These are phyloP conservation scores for Muscina levida DNA, from an alignment of 2,888 invertebrate genomes.

Conservation along the genomic window DNA sequence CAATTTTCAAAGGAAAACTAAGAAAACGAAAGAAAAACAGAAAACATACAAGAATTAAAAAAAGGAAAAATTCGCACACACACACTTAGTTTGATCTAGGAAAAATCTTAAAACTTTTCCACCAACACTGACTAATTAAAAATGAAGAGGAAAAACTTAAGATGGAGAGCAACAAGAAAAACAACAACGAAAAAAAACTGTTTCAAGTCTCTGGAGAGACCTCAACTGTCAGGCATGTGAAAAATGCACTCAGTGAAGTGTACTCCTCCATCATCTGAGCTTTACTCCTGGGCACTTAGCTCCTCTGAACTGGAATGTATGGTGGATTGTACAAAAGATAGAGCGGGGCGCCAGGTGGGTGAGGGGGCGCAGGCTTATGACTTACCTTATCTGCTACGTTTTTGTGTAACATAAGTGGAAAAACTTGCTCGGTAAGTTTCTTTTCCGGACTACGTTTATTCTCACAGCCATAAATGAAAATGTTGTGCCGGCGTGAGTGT, in stretches of 20 bases:
- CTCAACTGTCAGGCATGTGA: neutral
- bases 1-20: slow-evolving; percentile 96
- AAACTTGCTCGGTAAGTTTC: slow-evolving; percentile 93
- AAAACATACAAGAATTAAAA: slow-evolving; percentile 35
- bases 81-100: neutral
- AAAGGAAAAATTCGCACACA: slow-evolving; percentile 27
- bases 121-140: slow-evolving; percentile 1
- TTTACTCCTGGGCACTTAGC: too few relatives aligned
- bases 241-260: too few relatives aligned
- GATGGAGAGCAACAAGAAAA: too few relatives aligned
- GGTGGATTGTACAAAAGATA: too few relatives aligned
- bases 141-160: slow-evolving; percentile 6
- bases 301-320: too few relatives aligned
- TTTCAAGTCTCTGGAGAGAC: neutral
- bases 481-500: slow-evolving; percentile 96
- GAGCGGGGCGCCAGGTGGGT: neutral
- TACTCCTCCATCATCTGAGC: too few relatives aligned
- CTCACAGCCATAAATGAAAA: slow-evolving; percentile 98
- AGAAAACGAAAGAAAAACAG: slow-evolving; percentile 40
- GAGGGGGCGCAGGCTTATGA: too few relatives aligned
- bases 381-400: slow-evolving; percentile 92
- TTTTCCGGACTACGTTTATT: slow-evolving; percentile 89
- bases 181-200: neutral
- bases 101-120: slow-evolving; percentile 16
- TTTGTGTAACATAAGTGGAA: slow-evolving; percentile 96